phyloP scores from a whole-genome alignment of 2,888 invertebrate genomes.

The Trachelus iudaicus region DNA sequence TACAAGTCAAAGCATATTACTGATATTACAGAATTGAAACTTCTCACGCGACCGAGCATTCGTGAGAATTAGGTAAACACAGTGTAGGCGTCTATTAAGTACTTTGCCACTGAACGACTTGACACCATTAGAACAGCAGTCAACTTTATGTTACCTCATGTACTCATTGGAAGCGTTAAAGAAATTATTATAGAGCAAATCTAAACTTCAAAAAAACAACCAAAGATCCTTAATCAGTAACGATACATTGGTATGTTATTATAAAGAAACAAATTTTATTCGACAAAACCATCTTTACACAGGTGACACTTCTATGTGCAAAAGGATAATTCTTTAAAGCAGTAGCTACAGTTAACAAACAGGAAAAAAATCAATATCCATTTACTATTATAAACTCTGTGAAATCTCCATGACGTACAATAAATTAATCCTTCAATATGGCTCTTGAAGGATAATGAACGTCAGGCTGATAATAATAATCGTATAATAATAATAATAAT shows the following conservation, averaged over 20 bases:
- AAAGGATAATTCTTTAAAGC: background rate
- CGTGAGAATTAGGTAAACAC: slow-evolving; percentile 14
- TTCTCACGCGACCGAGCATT: slow-evolving; percentile 19
- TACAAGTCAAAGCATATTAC: background rate
- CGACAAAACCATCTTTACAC: slow-evolving; percentile 37
- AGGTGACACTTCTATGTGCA: background rate
- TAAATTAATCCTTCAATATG: slow-evolving; percentile 44
- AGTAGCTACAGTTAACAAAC: background rate
- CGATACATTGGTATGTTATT: background rate
- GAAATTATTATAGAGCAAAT: background rate
- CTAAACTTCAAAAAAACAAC: too few relatives aligned
- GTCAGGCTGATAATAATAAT: slow-evolving; percentile 11
- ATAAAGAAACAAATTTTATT: slow-evolving; percentile 45
- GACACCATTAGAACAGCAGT: background rate
- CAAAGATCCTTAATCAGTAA: too few relatives aligned
- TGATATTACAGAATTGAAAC: slow-evolving; percentile 7
- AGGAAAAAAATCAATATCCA: background rate
- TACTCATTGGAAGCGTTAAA: background rate
- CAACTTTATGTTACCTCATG: background rate
- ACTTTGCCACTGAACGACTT: background rate
- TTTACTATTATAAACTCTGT: background rate
- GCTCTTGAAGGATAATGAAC: slow-evolving; percentile 43
- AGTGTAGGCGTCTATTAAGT: slow-evolving; percentile 9
- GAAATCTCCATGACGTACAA: background rate
- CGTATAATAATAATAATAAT: background rate